Conservation (phyloP, 2,888 invertebrate genomes). For the Tetranychus piercei region DNA sequence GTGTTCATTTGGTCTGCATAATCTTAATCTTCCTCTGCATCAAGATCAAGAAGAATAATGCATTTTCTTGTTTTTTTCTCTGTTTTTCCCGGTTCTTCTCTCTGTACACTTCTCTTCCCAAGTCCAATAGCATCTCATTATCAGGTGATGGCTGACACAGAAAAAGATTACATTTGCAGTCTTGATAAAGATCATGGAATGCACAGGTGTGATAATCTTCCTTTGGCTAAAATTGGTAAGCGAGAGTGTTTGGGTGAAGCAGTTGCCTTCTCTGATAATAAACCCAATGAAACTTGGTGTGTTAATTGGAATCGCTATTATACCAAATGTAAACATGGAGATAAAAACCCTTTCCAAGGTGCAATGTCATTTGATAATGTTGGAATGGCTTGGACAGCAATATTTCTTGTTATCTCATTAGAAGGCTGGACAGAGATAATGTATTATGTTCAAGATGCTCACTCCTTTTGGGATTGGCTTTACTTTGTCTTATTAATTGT, state of each 20-base stretch:
- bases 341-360: constrained; percentile 91
- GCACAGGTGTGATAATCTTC: constrained; percentile 69
- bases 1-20: too few relatives aligned
- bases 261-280: constrained; percentile 10
- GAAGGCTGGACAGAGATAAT: constrained; percentile 99
- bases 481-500: constrained; percentile 97
- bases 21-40: too few relatives aligned
- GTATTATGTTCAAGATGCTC: constrained; percentile 97
- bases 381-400: constrained; percentile 98
- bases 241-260: neutral
- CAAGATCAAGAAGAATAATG: too few relatives aligned
- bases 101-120: neutral
- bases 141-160: constrained; percentile 31
- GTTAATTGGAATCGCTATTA: constrained; percentile 99
- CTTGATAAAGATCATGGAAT: constrained; percentile 80
- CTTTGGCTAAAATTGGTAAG: constrained; percentile 41
- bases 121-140: constrained; percentile 56
- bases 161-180: constrained; percentile 88
- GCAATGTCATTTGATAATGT: constrained; percentile 99
- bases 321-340: constrained; percentile 74
- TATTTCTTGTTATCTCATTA: constrained; percentile 82
- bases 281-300: constrained; percentile 47
- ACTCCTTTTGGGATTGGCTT: constrained; percentile 99
- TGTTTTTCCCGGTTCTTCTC: neutral
- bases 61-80: neutral